These are phyloP conservation scores for Psococerastis gibbosa DNA, from an alignment of 2,888 invertebrate species.

Conservation along the genomic window DNA sequence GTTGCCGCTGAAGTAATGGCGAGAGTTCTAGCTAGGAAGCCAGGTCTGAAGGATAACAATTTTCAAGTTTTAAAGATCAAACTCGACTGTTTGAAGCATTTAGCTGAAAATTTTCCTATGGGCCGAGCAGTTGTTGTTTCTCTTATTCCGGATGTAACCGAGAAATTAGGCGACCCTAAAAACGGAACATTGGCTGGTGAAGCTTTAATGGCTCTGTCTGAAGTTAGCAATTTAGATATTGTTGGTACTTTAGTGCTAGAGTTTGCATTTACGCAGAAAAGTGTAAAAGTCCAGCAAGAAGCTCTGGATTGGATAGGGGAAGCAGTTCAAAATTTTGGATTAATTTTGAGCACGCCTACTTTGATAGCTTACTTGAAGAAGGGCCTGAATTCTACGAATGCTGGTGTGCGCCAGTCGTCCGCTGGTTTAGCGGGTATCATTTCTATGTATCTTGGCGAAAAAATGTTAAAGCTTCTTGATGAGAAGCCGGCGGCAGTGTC, in stretches of 20 bases:
- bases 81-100: conserved; percentile 55
- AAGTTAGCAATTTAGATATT: conserved; percentile 54
- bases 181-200: conserved; percentile 49
- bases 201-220: conserved; percentile 54
- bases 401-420: conserved; percentile 58
- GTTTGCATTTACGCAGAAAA: conserved; percentile 71
- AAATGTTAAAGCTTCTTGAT: conserved; percentile 59
- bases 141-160: conserved; percentile 60
- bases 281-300: conserved; percentile 79
- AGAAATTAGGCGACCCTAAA: conserved; percentile 69
- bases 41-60: conserved; percentile 74
- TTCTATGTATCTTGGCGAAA: conserved; percentile 63
- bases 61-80: conserved; percentile 75
- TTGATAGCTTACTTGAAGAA: conserved; percentile 64
- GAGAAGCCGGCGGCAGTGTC: conserved; percentile 72
- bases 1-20: conserved; percentile 57
- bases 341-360: conserved; percentile 49
- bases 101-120: conserved; percentile 56
- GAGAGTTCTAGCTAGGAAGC: conserved; percentile 56
- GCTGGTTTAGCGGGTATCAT: conserved; percentile 56
- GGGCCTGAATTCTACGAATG: conserved; percentile 67
- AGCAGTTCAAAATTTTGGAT: conserved; percentile 73
- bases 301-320: conserved; percentile 59
- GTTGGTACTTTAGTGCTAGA: conserved; percentile 50
- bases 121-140: conserved; percentile 54